These are phyloP conservation scores for Diorhabda carinulata DNA, from an alignment of 1,140 invertebrate genomes.

Conservation along the genomic window DNA sequence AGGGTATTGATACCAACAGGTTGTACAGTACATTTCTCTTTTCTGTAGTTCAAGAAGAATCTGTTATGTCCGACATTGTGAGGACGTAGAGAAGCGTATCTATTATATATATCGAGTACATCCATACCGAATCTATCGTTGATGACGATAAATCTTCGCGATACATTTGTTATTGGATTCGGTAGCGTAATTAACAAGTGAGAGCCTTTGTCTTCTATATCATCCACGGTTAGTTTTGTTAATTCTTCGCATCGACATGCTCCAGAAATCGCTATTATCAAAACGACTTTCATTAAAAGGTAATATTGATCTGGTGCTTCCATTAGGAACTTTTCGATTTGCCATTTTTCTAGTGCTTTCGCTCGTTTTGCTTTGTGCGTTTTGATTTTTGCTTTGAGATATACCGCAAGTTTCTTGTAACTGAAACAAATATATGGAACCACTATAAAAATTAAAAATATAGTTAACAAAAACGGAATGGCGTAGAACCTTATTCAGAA, in stretches of 20 bases:
- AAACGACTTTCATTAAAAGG: background rate
- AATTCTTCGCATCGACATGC: background rate
- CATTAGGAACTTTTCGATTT: background rate
- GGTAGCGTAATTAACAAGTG: background rate
- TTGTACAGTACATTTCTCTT: slow-evolving; percentile 8
- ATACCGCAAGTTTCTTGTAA: background rate
- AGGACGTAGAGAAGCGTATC: background rate
- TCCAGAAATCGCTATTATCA: background rate
- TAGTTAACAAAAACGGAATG: no score
- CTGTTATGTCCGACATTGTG: background rate
- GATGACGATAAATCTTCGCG: background rate
- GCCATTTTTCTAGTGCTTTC: background rate
- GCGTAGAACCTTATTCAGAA: no score
- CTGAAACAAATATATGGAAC: no score
- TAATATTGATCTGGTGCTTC: background rate
- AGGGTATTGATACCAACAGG: slow-evolving; percentile 8
- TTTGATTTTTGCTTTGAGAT: background rate
- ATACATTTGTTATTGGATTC: background rate
- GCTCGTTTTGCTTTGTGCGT: background rate
- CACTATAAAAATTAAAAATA: no score
- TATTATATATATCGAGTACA: background rate
- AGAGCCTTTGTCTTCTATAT: background rate
- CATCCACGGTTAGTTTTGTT: background rate
- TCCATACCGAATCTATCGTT: background rate
- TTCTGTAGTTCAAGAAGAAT: background rate